Evolutionary conservation across 2,797 vertebrate genomes (phyloP), one percentile per base, ranked within the genome.

Genomic region (Spinus olivaceus): DNA sequence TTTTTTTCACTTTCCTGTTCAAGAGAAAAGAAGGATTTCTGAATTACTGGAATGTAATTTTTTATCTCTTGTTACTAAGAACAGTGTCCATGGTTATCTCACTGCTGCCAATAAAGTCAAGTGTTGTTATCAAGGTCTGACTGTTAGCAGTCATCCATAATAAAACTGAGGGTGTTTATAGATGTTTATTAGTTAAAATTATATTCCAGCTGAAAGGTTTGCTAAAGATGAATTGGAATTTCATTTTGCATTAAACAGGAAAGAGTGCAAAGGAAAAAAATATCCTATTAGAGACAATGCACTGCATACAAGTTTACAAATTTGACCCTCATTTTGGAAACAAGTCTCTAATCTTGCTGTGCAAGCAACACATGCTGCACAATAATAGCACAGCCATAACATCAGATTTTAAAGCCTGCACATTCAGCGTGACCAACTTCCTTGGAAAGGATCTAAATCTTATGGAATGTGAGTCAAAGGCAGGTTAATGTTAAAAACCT

Each of bases 291-390:
- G 39, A 73, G n/a, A 32, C 57, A 46, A 39, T 42, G 69, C 53
- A 56, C 14, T 53, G 33, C 35, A 20, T 53, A 32, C 10, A 7
- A 17, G 25, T 57, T 92, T 57, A 61, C 41, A 49, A 42, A 61
- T 50, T 23, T 79, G 81, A 91, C 63, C 81, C 81, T 86, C 24
- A 59, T 78, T 96, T 94, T 94, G 87, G 81, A 71, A 79, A 47
- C 5, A 23, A 56, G 22, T 79, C 47, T 60, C 59, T 92, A 50
- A 39, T 88, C 44, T 93, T 86, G 73, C 70, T 90, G 70, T 50
- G 80, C 54, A 84, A 90, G 81, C 46, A 81, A 11, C 0, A 3
- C 14, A 12, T 51, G 44, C 63, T 17, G 32, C 17, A 67, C 30
- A 35, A 37, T 76, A 85, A 76, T 41, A 85, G 27, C 41, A 30